Percentiles rank a stretch among this genome's conserved stretches.
Evolutionary conservation across 1,140 invertebrate species (phyloP).

Genomic region (Eciton burchellii): DNA sequence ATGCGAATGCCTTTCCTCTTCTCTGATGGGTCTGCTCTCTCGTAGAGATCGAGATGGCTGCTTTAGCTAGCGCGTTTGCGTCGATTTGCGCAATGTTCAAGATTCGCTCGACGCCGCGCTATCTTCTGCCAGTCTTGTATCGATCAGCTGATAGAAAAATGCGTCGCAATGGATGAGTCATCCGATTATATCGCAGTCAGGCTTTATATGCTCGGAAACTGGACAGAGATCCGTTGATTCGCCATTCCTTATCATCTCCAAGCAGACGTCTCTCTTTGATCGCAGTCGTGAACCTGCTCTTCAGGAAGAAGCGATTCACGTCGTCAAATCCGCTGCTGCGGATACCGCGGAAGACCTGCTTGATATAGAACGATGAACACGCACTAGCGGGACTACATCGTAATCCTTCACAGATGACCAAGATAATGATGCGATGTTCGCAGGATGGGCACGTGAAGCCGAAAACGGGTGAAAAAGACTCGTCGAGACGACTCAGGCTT

Average conservation of each 20-base stretch:
- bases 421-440: background rate
- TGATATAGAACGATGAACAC: slow-evolving; percentile 30
- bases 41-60: no score
- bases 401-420: no score
- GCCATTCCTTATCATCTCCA: background rate
- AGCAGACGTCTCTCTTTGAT: background rate
- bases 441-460: no score
- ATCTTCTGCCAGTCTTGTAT: background rate
- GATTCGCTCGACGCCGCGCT: background rate
- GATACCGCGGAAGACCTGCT: slow-evolving; percentile 24
- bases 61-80: no score
- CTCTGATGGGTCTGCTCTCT: no score
- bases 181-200: slow-evolving; percentile 8
- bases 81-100: background rate
- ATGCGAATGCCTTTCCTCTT: background rate
- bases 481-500: slow-evolving; percentile 17
- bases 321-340: background rate
- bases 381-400: slow-evolving; percentile 58
- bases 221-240: background rate
- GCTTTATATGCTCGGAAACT: background rate
- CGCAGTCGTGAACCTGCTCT: background rate
- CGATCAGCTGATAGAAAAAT: slow-evolving; percentile 59
- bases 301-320: background rate
- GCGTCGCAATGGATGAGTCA: slow-evolving; percentile 49
- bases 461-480: background rate